These are phyloP conservation scores for Linnaemya tessellans DNA, from an alignment of 2,888 invertebrate genomes.

Conservation along the genomic window DNA sequence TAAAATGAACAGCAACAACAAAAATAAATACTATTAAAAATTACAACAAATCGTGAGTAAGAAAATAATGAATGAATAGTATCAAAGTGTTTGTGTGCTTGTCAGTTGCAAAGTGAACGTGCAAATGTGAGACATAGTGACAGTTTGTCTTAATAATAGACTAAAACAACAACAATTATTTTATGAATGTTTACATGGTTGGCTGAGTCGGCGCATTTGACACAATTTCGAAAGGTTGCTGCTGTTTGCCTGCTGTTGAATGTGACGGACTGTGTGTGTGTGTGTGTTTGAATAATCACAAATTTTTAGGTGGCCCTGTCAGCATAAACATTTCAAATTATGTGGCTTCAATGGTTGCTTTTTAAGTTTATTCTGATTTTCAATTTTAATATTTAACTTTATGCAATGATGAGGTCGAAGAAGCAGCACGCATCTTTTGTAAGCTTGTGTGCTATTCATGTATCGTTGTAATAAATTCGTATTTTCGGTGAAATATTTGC, in stretches of 20 bases:
- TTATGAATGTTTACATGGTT: slow-evolving; percentile 58
- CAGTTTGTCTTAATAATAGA: slow-evolving; percentile 18
- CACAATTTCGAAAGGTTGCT: slow-evolving; percentile 61
- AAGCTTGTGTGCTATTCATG: too few species aligned
- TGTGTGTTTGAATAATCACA: not conserved
- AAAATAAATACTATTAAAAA: not conserved
- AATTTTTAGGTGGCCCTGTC: slow-evolving; percentile 46
- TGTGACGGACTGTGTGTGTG: not conserved
- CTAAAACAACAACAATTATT: slow-evolving; percentile 29
- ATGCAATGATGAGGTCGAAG: not conserved
- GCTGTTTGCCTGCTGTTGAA: slow-evolving; percentile 2
- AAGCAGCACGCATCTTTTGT: too few species aligned
- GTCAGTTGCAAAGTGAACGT: not conserved
- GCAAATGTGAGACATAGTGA: not conserved
- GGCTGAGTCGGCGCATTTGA: slow-evolving; percentile 69
- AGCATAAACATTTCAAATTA: slow-evolving; percentile 56
- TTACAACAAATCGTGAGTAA: slow-evolving; percentile 14
- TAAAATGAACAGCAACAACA: not conserved
- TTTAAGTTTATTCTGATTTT: slow-evolving; percentile 63
- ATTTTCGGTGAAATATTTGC: too few species aligned
- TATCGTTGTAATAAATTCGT: too few species aligned
- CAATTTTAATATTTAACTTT: slow-evolving; percentile 25
- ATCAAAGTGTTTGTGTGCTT: slow-evolving; percentile 19
- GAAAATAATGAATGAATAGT: slow-evolving; percentile 21
- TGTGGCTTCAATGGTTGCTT: slow-evolving; percentile 48